Evolutionary conservation across 2,888 invertebrate species (phyloP), one percentile per base, ranked within the genome.

Genomic region (Helobdella robusta): DNA sequence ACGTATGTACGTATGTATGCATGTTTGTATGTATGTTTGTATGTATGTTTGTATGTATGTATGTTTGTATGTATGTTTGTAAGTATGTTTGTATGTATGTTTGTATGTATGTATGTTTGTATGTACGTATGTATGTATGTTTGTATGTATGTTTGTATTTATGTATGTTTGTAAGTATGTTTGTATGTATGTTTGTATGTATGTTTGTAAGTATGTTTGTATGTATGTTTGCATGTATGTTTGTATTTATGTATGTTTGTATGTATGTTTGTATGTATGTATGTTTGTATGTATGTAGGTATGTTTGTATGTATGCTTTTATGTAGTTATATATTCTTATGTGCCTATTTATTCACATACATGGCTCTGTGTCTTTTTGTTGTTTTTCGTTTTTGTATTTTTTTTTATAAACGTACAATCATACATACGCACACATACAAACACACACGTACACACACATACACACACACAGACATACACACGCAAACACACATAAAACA

Each of bases 11-110:
- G 58, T 30, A 32, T 58, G 32, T 28, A 25, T 58, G 32, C 30
- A 25, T 30, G 32, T 58, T 18, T 58, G 32, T 58, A 32, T 58
- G 32, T 28, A 25, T 58, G 32, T 58, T 18, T 58, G 32, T 58
- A 32, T 58, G 58, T 58, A 32, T 58, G 58, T 58, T 25, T 58
- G 58, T 58, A 32, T 58, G 58, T 58, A 25, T 58, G 58, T 58
- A 32, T 58, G 58, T 58, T 25, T 58, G 32, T 58, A 25, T 50
- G 50, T 50, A 25, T 50, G 50, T 50, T n/a, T 50, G 50, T 50
- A 25, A 20, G 50, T 50, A 25, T 50, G 50, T 50, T 6, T 50
- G 50, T 50, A 25, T 50, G 50, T 50, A 25, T 50, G 50, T 50
- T n/a, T 50, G 50, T 50, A 25, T 18, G n/a, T 50, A 25, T 50